Conservation (phyloP, 2,888 invertebrate genomes). For the Trachelus iudaicus region DNA sequence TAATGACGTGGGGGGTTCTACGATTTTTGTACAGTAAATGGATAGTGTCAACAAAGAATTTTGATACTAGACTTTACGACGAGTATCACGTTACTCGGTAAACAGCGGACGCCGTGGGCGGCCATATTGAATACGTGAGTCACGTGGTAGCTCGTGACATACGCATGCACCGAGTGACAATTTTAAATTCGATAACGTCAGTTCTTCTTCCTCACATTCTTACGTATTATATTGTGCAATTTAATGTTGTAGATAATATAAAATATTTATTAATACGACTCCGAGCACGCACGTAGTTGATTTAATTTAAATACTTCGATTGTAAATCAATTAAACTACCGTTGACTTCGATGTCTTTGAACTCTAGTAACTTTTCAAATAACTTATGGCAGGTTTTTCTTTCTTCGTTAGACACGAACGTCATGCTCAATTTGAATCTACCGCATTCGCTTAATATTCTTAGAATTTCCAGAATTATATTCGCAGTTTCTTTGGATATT, state of each 20-base stretch:
- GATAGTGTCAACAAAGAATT: background rate
- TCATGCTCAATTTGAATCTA: slow-evolving; percentile 48
- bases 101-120: slow-evolving; percentile 28
- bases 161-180: slow-evolving; percentile 25
- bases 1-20: background rate
- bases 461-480: slow-evolving; percentile 42
- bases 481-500: slow-evolving; percentile 22
- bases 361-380: slow-evolving; percentile 14
- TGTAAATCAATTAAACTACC: background rate
- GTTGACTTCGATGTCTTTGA: background rate
- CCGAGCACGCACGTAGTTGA: no score
- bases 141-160: slow-evolving; percentile 28
- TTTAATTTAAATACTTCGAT: background rate
- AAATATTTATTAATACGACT: no score
- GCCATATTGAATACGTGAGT: slow-evolving; percentile 38
- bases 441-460: slow-evolving; percentile 44
- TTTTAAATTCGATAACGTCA: background rate
- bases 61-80: background rate
- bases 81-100: slow-evolving; percentile 13
- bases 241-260: background rate
- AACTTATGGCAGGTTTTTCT: slow-evolving; percentile 29
- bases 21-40: background rate
- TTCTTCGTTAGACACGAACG: slow-evolving; percentile 41
- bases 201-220: background rate
- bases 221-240: background rate